Conservation (phyloP, 2,888 invertebrate genomes). For the Acronicta alni region DNA sequence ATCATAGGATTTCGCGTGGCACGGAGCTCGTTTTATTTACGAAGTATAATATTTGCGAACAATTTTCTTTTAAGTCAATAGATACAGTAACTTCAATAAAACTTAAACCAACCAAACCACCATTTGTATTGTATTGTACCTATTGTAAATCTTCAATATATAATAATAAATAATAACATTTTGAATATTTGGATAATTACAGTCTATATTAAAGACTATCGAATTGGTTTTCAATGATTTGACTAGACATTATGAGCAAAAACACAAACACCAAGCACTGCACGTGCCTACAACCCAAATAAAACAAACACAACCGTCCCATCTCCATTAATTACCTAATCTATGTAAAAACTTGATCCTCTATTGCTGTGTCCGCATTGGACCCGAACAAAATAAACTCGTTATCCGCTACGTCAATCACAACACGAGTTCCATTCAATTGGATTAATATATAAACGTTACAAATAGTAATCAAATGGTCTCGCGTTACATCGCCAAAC, state of each 20-base stretch:
- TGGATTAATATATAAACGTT: conserved; percentile 85
- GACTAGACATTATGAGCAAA: not conserved
- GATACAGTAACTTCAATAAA: no score
- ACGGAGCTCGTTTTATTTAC: no score
- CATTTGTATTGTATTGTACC: no score
- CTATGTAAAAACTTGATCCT: conserved; percentile 48
- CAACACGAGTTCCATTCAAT: conserved; percentile 72
- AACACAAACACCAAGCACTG: not conserved
- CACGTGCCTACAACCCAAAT: not conserved
- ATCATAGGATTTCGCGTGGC: no score
- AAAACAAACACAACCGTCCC: conserved; percentile 6
- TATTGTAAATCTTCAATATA: no score
- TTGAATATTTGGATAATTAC: no score
- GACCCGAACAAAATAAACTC: conserved; percentile 81
- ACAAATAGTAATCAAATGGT: conserved; percentile 87
- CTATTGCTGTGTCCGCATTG: conserved; percentile 65
- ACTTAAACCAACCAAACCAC: no score
- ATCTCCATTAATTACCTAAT: conserved; percentile 47
- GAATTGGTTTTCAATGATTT: no score
- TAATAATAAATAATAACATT: no score
- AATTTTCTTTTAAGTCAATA: no score
- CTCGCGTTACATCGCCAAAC: conserved; percentile 78
- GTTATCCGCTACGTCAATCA: conserved; percentile 85
- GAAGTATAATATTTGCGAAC: no score
- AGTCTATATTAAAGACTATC: no score